phyloP scores from a whole-genome alignment of 2,888 invertebrate species.

The Calameuta filiformis region DNA sequence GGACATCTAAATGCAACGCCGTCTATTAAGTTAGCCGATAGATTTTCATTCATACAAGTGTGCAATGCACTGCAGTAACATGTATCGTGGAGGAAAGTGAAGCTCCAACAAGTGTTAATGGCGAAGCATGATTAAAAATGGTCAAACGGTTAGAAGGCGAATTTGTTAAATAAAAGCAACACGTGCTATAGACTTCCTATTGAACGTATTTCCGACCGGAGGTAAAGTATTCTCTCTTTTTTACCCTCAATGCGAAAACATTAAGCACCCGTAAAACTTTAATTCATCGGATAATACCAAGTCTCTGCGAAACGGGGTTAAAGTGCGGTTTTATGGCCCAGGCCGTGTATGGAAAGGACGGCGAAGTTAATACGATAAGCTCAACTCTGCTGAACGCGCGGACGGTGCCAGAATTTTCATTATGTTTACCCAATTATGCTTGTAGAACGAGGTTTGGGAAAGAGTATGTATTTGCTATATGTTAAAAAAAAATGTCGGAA shows the following conservation, averaged over 20 bases:
- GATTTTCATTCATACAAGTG: not conserved
- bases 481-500: not conserved
- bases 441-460: not conserved
- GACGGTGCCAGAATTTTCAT: slow-evolving; percentile 1
- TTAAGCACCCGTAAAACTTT: slow-evolving; percentile 1
- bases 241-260: not conserved
- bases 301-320: slow-evolving; percentile 1
- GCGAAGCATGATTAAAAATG: not conserved
- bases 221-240: not conserved
- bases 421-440: not conserved
- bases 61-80: not conserved
- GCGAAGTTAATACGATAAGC: not conserved
- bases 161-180: not conserved
- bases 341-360: not conserved
- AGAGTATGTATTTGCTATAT: not conserved
- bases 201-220: not conserved
- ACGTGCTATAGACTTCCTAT: not conserved
- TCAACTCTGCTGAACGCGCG: not conserved
- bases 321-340: slow-evolving; percentile 4
- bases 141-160: not conserved
- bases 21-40: not conserved
- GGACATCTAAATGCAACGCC: not conserved
- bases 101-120: not conserved
- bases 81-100: not conserved
- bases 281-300: slow-evolving; percentile 6